phyloP scores from a whole-genome alignment of 2,113 vertebrate genomes.

The Prionailurus viverrinus region DNA sequence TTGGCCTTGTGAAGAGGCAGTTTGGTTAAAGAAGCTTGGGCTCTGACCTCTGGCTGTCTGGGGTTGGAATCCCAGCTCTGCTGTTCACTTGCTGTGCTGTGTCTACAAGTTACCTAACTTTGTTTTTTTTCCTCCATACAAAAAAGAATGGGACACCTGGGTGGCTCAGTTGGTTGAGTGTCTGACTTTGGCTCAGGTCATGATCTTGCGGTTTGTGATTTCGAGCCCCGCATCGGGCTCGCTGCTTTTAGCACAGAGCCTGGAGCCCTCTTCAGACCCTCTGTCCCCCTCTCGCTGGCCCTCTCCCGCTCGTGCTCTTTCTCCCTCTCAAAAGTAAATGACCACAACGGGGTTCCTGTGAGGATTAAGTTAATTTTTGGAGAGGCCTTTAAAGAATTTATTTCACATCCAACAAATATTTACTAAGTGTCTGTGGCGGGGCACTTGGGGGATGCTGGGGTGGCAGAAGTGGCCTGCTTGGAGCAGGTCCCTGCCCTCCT shows the following conservation, averaged over 20 bases:
- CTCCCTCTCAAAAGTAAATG: no score
- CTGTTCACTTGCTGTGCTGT: neutral
- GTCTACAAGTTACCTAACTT: neutral
- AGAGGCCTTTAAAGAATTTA: neutral
- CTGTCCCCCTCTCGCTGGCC: no score
- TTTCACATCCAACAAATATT: neutral
- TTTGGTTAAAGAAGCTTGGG: neutral
- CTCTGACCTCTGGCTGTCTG: neutral
- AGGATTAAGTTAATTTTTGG: neutral
- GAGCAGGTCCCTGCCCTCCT: neutral
- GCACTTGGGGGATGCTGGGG: neutral
- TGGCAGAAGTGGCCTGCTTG: neutral
- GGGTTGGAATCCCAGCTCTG: neutral
- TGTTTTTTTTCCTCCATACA: neutral
- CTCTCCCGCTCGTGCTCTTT: rapidly evolving
- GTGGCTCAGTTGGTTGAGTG: no score
- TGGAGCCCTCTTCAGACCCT: no score
- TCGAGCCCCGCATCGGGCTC: no score
- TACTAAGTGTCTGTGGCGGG: neutral
- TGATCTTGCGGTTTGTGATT: no score
- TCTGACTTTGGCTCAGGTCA: no score
- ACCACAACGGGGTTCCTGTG: neutral
- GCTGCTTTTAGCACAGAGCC: no score
- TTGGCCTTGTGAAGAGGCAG: neutral
- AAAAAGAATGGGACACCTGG: neutral